Evolutionary conservation across 2,888 invertebrate genomes (phyloP), one percentile per base, ranked within the genome.

Genomic region (Chelonus formosanus): DNA sequence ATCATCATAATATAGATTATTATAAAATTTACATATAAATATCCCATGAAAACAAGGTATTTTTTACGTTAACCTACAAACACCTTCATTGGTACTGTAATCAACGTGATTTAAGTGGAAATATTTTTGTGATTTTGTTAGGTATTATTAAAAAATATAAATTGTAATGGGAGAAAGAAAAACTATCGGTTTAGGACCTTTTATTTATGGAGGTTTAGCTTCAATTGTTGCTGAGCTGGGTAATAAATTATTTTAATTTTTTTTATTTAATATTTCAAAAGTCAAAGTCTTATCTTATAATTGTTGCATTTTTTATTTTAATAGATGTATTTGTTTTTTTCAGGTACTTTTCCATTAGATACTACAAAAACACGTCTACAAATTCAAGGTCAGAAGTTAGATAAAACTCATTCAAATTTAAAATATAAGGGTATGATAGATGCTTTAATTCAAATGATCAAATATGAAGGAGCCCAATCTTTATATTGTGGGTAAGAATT

Each of bases 341-440:
- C n/a, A 94, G 96, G 96, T 73, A 97, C 97, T 48, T 97, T 97
- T 86, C 97, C 97, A n/a, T 93, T 97, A 75, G 97, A 97, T 84
- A 95, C 96, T 40, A 94, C 96, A 32, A 97, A 97, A 86, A 97
- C 96, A 20, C 89, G 97, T 73, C 89, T 97, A 32, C 97, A 97
- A 87, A 90, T 97, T 79, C 97, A 97, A 85, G 97, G 97, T 1
- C 97, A 97, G 85, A 91, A 89, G 81, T 89, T 92, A 69, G 94
- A 93, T 83, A 87, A 89, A 73, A 89, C 89, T 68, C 89, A 92
- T 88, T 89, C 92, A 60, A 87, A 89, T 77, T 85, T 94, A 35
- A 90, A 90, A 73, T 97, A 97, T 83, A 89, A 91, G 65, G 97
- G 97, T 67, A 97, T 97, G 96, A 88, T 91, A 59, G 96, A 97